Evolutionary conservation across 2,888 invertebrate genomes (phyloP).

Genomic region (Imbricaverruca yamaguchii): DNA sequence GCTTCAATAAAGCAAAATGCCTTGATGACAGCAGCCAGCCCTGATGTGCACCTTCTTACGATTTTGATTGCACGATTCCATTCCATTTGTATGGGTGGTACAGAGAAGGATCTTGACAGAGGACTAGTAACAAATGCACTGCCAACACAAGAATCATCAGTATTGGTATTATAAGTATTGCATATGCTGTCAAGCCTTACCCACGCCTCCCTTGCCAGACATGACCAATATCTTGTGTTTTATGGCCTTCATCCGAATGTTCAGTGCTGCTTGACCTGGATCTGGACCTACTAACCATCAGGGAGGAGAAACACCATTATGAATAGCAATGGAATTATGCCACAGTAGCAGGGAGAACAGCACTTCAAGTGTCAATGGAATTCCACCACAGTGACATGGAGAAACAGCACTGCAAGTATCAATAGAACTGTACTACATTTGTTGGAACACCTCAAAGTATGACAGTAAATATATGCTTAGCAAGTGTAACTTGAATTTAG

Average conservation of each 20-base stretch:
- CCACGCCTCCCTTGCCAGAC: slow-evolving; percentile 95
- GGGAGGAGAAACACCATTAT: not conserved
- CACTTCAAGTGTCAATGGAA: no score
- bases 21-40: not conserved
- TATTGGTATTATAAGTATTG: not conserved
- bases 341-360: no score
- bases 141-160: not conserved
- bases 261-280: not conserved
- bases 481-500: no score
- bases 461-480: no score
- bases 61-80: not conserved
- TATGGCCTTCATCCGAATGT: slow-evolving; percentile 40
- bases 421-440: no score
- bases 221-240: slow-evolving; percentile 78
- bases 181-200: slow-evolving; percentile 7
- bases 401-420: not conserved
- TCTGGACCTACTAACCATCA: not conserved
- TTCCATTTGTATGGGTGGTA: not conserved
- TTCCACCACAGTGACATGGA: not conserved
- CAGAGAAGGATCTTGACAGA: not conserved
- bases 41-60: no score
- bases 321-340: no score
- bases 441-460: no score
- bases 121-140: not conserved
- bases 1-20: not conserved